These are phyloP conservation scores for Synanthedon andrenaeformis DNA, from an alignment of 2,888 invertebrate species.

Conservation along the genomic window DNA sequence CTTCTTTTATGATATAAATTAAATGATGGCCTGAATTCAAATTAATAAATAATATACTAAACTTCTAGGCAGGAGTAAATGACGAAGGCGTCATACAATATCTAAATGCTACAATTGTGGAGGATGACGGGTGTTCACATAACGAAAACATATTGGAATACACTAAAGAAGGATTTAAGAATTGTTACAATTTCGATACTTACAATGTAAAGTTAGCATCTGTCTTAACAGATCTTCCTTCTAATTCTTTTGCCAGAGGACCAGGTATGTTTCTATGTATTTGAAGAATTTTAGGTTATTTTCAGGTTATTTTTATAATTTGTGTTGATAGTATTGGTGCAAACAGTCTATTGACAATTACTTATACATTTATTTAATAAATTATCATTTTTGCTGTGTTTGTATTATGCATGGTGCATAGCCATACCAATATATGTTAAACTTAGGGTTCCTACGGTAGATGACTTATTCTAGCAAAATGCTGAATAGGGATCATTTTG, in stretches of 20 bases:
- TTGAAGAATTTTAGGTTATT: neutral
- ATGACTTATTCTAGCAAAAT: no score
- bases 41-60: no score
- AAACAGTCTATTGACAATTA: no score
- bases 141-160: slow-evolving; percentile 59
- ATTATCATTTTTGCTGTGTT: no score
- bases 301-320: neutral
- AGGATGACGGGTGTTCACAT: slow-evolving; percentile 58
- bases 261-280: slow-evolving; percentile 60
- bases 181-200: slow-evolving; percentile 67
- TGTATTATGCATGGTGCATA: no score
- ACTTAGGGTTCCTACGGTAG: no score
- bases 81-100: slow-evolving; percentile 76
- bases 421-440: no score
- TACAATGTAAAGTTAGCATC: slow-evolving; percentile 57
- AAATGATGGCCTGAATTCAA: no score
- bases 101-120: slow-evolving; percentile 58
- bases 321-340: neutral
- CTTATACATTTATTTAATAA: no score
- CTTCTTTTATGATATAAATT: no score
- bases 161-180: slow-evolving; percentile 43
- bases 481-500: no score
- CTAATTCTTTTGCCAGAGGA: slow-evolving; percentile 76
- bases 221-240: slow-evolving; percentile 74
- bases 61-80: slow-evolving; percentile 68